A percentile compares a stretch with the other conserved stretches of the same genome.
Evolutionary conservation across 2,888 invertebrate genomes (phyloP).

Genomic region (Ceramica pisi): DNA sequence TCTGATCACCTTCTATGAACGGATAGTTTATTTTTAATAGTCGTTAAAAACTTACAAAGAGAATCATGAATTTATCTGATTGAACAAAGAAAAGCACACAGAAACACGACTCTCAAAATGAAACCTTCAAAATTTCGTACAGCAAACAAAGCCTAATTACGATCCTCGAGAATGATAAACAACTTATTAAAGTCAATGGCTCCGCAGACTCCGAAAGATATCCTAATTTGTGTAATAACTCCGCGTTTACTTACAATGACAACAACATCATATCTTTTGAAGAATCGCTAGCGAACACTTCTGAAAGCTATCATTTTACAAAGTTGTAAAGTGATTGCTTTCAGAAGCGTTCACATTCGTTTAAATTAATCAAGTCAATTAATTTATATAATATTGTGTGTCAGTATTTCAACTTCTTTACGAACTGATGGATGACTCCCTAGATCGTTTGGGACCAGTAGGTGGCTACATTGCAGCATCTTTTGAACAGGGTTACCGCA

Average conservation of each 20-base stretch:
- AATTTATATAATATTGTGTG: slow-evolving; percentile 23
- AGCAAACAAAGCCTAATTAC: slow-evolving; percentile 39
- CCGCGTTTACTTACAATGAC: slow-evolving; percentile 37
- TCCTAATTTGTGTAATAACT: slow-evolving; percentile 47
- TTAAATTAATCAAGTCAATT: slow-evolving; percentile 46
- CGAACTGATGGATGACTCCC: too few relatives aligned
- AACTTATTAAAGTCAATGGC: slow-evolving; percentile 42
- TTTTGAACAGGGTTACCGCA: too few relatives aligned
- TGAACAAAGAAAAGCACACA: slow-evolving; percentile 18
- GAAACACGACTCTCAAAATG: slow-evolving; percentile 2
- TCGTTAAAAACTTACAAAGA: neutral
- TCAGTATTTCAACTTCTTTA: neutral
- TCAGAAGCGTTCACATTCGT: too few relatives aligned
- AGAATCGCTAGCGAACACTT: slow-evolving; percentile 34
- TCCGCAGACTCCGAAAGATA: slow-evolving; percentile 31
- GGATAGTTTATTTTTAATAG: too few relatives aligned
- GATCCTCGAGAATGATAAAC: slow-evolving; percentile 43
- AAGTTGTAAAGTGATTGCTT: too few relatives aligned
- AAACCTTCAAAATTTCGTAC: slow-evolving; percentile 11
- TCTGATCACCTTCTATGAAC: too few relatives aligned
- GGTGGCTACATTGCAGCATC: too few relatives aligned
- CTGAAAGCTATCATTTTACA: slow-evolving; percentile 43
- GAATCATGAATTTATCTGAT: neutral
- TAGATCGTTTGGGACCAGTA: too few relatives aligned
- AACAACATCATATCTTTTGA: slow-evolving; percentile 45